Evolutionary conservation across 2,888 invertebrate genomes (phyloP), one percentile per base, ranked within the genome.

Genomic region (Aethes cnicana): DNA sequence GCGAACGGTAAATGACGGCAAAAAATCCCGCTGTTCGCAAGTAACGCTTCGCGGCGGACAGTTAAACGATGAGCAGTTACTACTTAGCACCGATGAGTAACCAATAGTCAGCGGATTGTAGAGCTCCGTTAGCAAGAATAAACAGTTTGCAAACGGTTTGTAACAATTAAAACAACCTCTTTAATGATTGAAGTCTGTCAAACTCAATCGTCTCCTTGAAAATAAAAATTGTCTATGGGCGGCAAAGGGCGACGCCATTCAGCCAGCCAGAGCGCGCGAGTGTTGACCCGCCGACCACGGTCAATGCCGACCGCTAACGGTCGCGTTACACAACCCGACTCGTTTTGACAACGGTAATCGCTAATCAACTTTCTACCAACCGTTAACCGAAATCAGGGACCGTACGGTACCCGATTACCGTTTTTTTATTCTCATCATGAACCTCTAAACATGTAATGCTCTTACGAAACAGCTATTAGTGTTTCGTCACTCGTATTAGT

Each of bases 371-470:
- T 84, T 84, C 81, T 76, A 75, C 67, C 48, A 44, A 60, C 81
- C 88, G 88, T 86, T 89, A 89, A 54, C 77, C 81, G 64, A 84
- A 87, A 87, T 77, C 77, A 83, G 83, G 86, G 80, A 75, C 80
- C 72, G 73, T 84, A 89, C 89, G 88, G 88, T 88, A 89, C 74
- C 68, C 58, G 57, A 54, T 68, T 74, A 84, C 82, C 77, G 76
- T 73, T 77, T 84, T n/a, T 77, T 77, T 80, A 68, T 77, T 70
- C 74, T 76, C 83, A 81, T 82, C 81, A 65, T 63, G 65, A 62
- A 61, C 55, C 64, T 71, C 74, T 72, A 74, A 83, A 84, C 83
- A 70, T 63, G 84, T 84, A 81, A 79, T 84, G 84, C 84, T 83
- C 86, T 86, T 89, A 88, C 77, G 84, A 84, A 85, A 85, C 72